These are phyloP conservation scores for Takifugu ocellatus DNA, from an alignment of 2,797 vertebrate species.

Conservation along the genomic window DNA sequence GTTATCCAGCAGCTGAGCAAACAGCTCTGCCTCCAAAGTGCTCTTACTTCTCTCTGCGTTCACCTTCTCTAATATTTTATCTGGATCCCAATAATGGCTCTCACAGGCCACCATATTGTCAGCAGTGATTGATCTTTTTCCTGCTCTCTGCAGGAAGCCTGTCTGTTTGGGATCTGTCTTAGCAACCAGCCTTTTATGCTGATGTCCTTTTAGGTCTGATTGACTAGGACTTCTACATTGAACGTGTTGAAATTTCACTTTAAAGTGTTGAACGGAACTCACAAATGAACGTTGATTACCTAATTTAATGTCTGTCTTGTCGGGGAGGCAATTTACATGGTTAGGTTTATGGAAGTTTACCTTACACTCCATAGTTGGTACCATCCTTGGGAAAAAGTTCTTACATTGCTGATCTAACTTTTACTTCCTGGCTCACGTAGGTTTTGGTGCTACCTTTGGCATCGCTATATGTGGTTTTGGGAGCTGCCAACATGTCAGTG, in stretches of 20 bases:
- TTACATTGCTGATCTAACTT: slow-evolving; percentile 8
- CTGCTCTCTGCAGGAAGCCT: slow-evolving; percentile 32
- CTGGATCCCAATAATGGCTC: slow-evolving; percentile 57
- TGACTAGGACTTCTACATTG: too few relatives aligned
- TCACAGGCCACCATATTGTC: slow-evolving; percentile 54
- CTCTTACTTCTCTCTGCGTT: slow-evolving; percentile 57
- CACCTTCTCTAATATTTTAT: slow-evolving; percentile 56
- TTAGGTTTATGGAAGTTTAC: slow-evolving; percentile 22
- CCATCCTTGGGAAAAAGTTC: slow-evolving; percentile 3
- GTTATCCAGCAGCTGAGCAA: slow-evolving; percentile 73
- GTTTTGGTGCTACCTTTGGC: slow-evolving; percentile 37
- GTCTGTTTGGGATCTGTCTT: slow-evolving; percentile 43
- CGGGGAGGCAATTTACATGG: too few relatives aligned
- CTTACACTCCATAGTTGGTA: slow-evolving; percentile 11
- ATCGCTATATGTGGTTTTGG: slow-evolving; percentile 42
- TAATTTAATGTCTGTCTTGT: too few relatives aligned
- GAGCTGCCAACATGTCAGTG: slow-evolving; percentile 48
- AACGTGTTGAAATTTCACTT: too few relatives aligned
- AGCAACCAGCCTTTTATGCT: slow-evolving; percentile 49
- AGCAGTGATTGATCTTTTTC: slow-evolving; percentile 61
- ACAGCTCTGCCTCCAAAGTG: slow-evolving; percentile 53
- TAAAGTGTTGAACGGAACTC: too few relatives aligned
- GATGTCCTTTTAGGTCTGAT: not conserved
- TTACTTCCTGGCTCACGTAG: slow-evolving; percentile 41
- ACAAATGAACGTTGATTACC: too few relatives aligned